Evolutionary conservation across 2,888 invertebrate genomes (phyloP).

Genomic region (Hemithea aestivaria): DNA sequence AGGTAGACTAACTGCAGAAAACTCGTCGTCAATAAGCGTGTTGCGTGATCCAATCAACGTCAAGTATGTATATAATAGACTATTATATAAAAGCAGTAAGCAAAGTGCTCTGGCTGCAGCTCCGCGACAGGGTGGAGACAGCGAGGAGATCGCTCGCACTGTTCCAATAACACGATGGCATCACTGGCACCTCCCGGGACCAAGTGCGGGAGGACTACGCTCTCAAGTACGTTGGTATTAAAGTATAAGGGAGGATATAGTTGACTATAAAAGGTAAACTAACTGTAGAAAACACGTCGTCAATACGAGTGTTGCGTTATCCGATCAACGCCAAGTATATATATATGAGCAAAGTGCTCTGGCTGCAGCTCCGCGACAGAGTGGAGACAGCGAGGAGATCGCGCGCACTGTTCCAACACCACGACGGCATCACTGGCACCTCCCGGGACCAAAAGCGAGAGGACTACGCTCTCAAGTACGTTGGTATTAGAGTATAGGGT

Average conservation of each 20-base stretch:
- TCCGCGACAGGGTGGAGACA: constrained; percentile 70
- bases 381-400: constrained; percentile 85
- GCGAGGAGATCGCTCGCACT: constrained; percentile 90
- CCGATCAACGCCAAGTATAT: no score
- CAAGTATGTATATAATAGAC: no score
- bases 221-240: constrained; percentile 81
- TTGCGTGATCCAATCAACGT: no score
- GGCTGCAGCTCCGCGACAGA: constrained; percentile 68
- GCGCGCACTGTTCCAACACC: constrained; percentile 97
- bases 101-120: constrained; percentile 67
- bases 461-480: constrained; percentile 91
- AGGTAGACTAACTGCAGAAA: no score
- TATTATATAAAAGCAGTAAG: no score
- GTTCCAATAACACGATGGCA: constrained; percentile 99
- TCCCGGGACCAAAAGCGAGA: constrained; percentile 92
- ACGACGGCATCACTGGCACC: constrained; percentile 98
- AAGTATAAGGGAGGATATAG: no score
- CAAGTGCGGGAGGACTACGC: constrained; percentile 96
- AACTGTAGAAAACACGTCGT: no score
- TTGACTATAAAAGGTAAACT: no score
- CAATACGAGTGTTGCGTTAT: no score
- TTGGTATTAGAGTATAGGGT: no score
- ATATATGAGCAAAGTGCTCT: constrained; percentile 70
- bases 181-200: constrained; percentile 96
- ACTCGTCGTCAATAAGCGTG: no score